A percentile compares a stretch with the other conserved stretches of the same genome.
Evolutionary conservation across 64 coral and sea anemone genomes (phyloP).

Genomic region (Montipora foliosa): DNA sequence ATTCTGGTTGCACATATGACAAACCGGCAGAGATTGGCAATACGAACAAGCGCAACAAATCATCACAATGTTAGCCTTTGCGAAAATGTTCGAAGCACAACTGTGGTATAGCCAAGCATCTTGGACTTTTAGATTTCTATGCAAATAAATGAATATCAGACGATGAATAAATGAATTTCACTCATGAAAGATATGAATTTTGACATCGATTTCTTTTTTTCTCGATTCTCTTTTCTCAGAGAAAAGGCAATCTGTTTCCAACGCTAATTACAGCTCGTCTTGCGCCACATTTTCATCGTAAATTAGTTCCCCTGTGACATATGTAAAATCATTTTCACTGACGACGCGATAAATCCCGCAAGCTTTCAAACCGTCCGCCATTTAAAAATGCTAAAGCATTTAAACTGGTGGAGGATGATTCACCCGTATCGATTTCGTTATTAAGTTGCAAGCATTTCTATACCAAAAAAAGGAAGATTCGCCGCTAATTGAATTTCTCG

Average conservation of each 20-base stretch:
- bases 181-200: conserved; percentile 5
- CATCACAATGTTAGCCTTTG: not conserved
- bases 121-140: no score
- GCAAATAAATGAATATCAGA: conserved; percentile 4
- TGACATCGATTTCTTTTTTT: not conserved
- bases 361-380: not conserved
- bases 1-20: not conserved
- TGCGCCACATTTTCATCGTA: conserved; percentile 1
- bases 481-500: conserved; percentile 41
- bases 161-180: conserved; percentile 11
- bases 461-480: not conserved
- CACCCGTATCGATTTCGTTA: not conserved
- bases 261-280: conserved; percentile 14
- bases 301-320: conserved; percentile 6
- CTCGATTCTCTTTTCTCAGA: not conserved
- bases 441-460: not conserved
- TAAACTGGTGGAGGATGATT: not conserved
- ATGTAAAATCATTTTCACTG: conserved; percentile 6
- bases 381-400: not conserved
- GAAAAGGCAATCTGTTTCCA: conserved; percentile 28
- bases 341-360: not conserved
- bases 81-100: not conserved
- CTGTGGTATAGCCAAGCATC: no score
- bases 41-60: not conserved
- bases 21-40: not conserved